Base-by-base conservation (phyloP, 2,113 vertebrate species). In the Hippopotamus amphibius region DNA sequence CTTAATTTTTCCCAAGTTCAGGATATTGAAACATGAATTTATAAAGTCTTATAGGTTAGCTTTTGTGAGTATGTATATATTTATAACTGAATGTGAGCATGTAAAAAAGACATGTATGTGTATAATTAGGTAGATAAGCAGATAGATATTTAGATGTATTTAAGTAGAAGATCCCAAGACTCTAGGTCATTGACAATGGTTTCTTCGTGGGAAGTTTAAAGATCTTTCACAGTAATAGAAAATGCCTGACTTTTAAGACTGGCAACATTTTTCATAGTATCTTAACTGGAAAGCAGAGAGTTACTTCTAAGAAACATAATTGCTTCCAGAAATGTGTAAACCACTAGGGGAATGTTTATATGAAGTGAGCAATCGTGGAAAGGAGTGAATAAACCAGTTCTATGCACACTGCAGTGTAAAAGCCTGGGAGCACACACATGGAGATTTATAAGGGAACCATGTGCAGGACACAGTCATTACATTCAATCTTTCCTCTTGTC, bases 281-380 rank as follows among this genome's bases (percentile, higher is more conserved):
- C 68, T 90, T 96, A 94, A 96, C 95, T 97, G 87, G 86, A 95
- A 97, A 97, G 86, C 74, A 93, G 82, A 76, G 88, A 96, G 84
- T 97, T 97, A 95, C 97, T 97, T 98, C 87, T 97, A 96, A 97
- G 94, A 97, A 97, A 95, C 41, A 15, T 97, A 97, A 97, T 97
- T 97, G 94, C 53, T 97, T 97, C 97, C 97, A 98, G 97, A 98
- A 96, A 93, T 92, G 84, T 96, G 93, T 96, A 96, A 97, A 84
- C 89, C 97, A 97, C 92, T 87, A 93, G 86, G 83, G 69, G 69
- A 95, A 92, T 96, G 84, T 97, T 98, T 98, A 97, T 93, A 96
- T 85, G 80, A 97, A 97, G 71, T 72, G 63, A 90, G 90, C 83
- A 96, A 92, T 48, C 48, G 74, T 93, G 26, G 3, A 93, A 88